Percentiles rank a stretch among this genome's conserved stretches.
Evolutionary conservation across 2,113 vertebrate species (phyloP).

Genomic region (Lepus europaeus): DNA sequence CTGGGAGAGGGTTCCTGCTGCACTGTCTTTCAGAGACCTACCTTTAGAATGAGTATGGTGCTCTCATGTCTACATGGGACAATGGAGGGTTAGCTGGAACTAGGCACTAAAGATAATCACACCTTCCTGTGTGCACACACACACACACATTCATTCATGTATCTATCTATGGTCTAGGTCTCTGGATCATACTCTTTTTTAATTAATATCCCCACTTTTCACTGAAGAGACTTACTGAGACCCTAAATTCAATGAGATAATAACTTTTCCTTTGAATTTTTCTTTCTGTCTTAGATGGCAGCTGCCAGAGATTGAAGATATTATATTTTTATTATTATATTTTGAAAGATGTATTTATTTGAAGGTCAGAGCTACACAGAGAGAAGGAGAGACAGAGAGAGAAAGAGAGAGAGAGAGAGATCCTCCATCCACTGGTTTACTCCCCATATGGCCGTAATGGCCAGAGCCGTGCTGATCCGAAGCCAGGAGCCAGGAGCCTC

Average conservation of each 20-base stretch:
- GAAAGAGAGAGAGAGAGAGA: no score
- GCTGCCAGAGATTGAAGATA: neutral
- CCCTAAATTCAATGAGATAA: neutral
- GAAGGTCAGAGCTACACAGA: no score
- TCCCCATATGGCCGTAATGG: no score
- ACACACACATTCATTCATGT: neutral
- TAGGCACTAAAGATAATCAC: neutral
- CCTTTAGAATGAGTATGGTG: neutral
- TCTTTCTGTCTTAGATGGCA: neutral
- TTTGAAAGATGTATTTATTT: no score
- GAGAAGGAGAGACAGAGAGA: no score
- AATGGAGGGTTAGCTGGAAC: neutral
- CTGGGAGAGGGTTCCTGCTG: conserved; percentile 22
- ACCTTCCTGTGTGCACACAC: neutral
- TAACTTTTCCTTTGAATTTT: neutral
- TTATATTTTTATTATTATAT: neutral
- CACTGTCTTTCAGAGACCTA: conserved; percentile 35
- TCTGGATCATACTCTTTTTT: neutral
- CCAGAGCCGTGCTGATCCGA: no score
- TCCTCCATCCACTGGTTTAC: no score
- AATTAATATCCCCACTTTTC: neutral
- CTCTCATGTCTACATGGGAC: neutral
- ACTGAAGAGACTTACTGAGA: conserved; percentile 12
- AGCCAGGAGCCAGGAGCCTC: no score
- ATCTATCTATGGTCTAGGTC: neutral